A percentile compares a stretch with the other conserved stretches of the same genome.
phyloP scores from a whole-genome alignment of 2,797 vertebrate species.

The Brachyrhaphis roseni region DNA sequence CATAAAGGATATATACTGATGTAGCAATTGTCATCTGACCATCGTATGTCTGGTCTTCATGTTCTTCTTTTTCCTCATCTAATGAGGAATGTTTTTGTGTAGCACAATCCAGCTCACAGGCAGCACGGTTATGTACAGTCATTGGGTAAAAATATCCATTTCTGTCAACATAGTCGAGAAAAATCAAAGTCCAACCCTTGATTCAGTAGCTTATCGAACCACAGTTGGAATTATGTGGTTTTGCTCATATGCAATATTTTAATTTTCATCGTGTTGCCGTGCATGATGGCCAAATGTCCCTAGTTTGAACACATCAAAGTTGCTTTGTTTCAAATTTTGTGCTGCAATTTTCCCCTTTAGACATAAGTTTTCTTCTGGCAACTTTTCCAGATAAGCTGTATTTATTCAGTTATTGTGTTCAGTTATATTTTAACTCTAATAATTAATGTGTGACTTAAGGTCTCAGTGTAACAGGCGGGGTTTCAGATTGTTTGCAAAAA shows the following conservation, averaged over 20 bases:
- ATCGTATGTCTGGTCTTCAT: conserved; percentile 49
- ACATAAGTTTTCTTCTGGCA: neutral
- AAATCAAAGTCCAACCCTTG: neutral
- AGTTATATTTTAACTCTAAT: neutral
- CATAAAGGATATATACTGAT: conserved; percentile 54
- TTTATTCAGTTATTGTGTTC: neutral
- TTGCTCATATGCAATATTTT: neutral
- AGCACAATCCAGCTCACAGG: conserved; percentile 74
- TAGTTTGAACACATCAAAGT: neutral
- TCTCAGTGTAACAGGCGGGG: neutral
- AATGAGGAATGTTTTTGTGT: conserved; percentile 71
- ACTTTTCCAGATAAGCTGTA: neutral
- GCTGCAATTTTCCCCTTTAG: neutral
- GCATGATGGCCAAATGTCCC: neutral
- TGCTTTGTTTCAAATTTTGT: neutral
- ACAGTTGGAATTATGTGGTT: neutral
- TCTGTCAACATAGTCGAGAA: neutral
- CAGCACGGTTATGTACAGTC: conserved; percentile 69
- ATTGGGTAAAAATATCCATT: neutral
- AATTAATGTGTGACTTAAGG: neutral
- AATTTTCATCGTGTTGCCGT: neutral
- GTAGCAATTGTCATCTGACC: conserved; percentile 63
- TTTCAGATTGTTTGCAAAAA: conserved; percentile 2
- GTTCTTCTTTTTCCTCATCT: conserved; percentile 55
- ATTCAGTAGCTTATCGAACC: neutral